Base-by-base conservation (phyloP, 2,888 invertebrate genomes). In the Cordilura impudica region DNA sequence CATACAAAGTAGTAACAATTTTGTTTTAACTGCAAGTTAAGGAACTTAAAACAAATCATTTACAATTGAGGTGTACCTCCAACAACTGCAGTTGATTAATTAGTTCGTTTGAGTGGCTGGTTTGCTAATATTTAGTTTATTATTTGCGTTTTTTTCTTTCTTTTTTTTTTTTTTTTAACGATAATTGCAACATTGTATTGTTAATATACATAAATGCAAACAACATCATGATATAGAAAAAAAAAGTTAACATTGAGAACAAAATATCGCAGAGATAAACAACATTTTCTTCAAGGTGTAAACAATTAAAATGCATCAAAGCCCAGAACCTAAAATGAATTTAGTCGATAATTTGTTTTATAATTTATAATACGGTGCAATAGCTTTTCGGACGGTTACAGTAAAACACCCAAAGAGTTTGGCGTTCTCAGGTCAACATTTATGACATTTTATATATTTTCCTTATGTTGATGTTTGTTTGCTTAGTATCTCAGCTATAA, bases 131-230 rank as follows among this genome's bases (percentile, higher is more conserved):
- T 53, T n/a, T n/a, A 47, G n/a, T 43, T 8, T 8, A 0, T 0
- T 18, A 39, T 18, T 6, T 10, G 35, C 21, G 51, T 51, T 29
- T 26, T 29, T 53, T 18, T 54, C 21, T 49, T 7, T 63, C 14
- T 31, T 45, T 8, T 31, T 6, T n/a, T 18, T 29, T 14, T 47
- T 43, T 26, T 10, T 23, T 45, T 51, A 65, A 58, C 2, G 43
- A 18, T 47, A 51, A 58, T 61, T 66, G 71, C 76, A 77, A 77
- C 70, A 71, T 45, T 77, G 70, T 77, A 58, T 49, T 7, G 49
- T 29, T 58, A 12, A 63, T 61, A 49, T 39, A 39, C 45, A 23
- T 56, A 6, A 16, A 31, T 31, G 19, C 12, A 54, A 63, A 58
- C 12, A 23, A 61, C 21, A 26, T 7, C 8, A 5, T 14, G 35